These are phyloP conservation scores for Orbicella faveolata DNA, from an alignment of 64 coral and sea anemone species.

Conservation along the genomic window DNA sequence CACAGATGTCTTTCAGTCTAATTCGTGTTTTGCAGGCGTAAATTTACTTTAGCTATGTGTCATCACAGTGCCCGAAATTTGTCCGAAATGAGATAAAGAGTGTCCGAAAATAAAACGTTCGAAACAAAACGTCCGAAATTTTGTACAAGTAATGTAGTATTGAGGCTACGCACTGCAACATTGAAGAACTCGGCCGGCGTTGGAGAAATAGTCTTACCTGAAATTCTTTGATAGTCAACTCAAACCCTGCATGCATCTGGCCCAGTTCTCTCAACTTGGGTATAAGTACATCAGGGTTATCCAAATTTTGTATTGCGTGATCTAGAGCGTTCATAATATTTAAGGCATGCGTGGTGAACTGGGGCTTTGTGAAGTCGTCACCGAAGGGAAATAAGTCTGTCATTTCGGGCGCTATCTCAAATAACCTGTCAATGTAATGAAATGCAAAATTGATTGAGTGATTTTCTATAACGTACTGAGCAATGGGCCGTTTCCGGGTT, in stretches of 20 bases:
- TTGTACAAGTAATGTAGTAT: too few species aligned
- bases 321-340: constrained; percentile 69
- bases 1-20: too few species aligned
- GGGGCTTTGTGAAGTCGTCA: constrained; percentile 5
- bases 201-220: constrained; percentile 22
- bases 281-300: constrained; percentile 50
- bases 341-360: constrained; percentile 60
- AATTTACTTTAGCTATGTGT: too few species aligned
- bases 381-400: constrained; percentile 71
- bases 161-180: too few species aligned
- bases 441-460: not conserved
- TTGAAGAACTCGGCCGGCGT: too few species aligned
- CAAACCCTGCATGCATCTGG: constrained; percentile 51
- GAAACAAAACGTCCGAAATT: too few species aligned
- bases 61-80: too few species aligned
- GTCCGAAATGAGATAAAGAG: too few species aligned
- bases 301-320: constrained; percentile 48
- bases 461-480: too few species aligned
- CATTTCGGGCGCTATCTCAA: constrained; percentile 62
- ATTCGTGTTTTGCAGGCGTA: too few species aligned
- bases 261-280: constrained; percentile 57
- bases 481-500: too few species aligned
- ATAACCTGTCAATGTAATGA: constrained; percentile 58
- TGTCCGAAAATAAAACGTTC: too few species aligned
- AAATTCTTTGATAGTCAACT: constrained; percentile 55